These are phyloP conservation scores for Lasioglossum lativentre DNA, from an alignment of 2,888 invertebrate species.

Conservation along the genomic window DNA sequence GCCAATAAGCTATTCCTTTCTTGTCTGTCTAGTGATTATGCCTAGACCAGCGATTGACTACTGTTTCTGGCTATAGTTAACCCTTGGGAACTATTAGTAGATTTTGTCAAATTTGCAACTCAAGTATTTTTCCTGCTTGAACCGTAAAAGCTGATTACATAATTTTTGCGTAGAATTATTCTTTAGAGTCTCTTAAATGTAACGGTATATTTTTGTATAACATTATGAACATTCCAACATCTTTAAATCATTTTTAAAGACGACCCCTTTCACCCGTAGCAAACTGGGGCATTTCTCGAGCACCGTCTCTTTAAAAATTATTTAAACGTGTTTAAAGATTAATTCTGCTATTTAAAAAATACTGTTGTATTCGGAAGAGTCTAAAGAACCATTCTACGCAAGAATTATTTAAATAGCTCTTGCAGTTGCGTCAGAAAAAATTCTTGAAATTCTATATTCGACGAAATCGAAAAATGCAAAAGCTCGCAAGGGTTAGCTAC, in stretches of 20 bases:
- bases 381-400: neutral
- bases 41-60: conserved; percentile 12
- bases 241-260: neutral
- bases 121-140: neutral
- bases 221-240: neutral
- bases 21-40: conserved; percentile 8
- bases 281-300: neutral
- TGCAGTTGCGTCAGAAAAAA: neutral
- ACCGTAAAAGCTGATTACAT: neutral
- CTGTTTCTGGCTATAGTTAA: neutral
- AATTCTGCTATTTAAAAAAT: neutral
- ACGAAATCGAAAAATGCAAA: neutral
- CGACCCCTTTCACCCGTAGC: neutral
- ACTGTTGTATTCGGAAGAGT: neutral
- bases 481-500: neutral
- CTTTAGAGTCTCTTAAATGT: neutral
- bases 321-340: neutral
- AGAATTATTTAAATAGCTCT: neutral
- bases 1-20: neutral
- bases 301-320: neutral
- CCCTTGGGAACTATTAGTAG: neutral
- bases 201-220: neutral
- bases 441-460: neutral
- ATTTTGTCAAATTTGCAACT: too few relatives aligned
- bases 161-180: neutral